Percentiles rank a stretch among this genome's conserved stretches.
phyloP scores from a whole-genome alignment of 2,888 invertebrate genomes.

The Macrosiphum euphorbiae region DNA sequence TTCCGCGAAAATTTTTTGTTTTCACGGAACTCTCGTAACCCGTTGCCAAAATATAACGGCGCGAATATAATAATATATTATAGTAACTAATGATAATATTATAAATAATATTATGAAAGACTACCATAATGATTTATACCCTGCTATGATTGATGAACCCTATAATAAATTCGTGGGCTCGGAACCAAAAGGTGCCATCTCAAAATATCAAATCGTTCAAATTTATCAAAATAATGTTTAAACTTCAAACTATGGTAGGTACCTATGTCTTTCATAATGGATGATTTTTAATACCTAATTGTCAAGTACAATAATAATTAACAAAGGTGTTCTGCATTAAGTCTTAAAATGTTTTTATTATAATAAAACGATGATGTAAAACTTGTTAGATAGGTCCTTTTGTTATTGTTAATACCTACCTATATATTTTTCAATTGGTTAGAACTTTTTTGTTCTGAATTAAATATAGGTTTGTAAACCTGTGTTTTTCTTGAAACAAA shows the following conservation, averaged over 20 bases:
- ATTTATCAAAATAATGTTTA: not conserved
- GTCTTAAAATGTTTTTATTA: not conserved
- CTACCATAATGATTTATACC: not conserved
- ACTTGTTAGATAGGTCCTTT: not conserved
- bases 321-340: not conserved
- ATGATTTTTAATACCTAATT: not conserved
- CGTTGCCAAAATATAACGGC: constrained; percentile 26
- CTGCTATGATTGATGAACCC: not conserved
- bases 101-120: not conserved
- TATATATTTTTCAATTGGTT: not conserved
- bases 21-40: not conserved
- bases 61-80: not conserved
- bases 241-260: not conserved
- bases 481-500: not conserved
- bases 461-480: not conserved
- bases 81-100: not conserved
- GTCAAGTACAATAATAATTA: not conserved
- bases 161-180: not conserved
- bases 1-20: not conserved
- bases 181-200: not conserved
- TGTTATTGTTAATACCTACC: not conserved
- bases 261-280: not conserved
- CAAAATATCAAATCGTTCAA: not conserved
- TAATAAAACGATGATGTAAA: not conserved
- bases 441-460: not conserved